phyloP scores from a whole-genome alignment of 1,140 invertebrate genomes.

The Eufriesea mexicana region DNA sequence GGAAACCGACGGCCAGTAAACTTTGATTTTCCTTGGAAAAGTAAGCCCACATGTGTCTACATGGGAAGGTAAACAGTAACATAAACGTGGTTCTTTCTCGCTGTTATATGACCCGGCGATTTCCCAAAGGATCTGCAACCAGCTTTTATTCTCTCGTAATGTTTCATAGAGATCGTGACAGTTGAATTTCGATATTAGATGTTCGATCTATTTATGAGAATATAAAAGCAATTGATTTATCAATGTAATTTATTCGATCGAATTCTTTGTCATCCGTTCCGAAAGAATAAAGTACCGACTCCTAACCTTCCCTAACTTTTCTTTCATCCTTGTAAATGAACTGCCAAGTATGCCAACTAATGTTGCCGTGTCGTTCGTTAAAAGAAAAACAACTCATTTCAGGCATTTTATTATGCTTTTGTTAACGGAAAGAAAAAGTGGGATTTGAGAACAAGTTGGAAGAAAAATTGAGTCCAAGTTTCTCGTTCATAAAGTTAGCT shows the following conservation, averaged over 20 bases:
- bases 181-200: slow-evolving; percentile 6
- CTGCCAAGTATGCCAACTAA: no score
- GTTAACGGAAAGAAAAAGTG: background rate
- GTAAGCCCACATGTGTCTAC: background rate
- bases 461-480: background rate
- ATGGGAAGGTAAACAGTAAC: background rate
- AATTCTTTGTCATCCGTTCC: background rate
- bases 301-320: background rate
- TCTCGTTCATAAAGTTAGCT: background rate
- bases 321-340: background rate
- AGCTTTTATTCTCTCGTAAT: slow-evolving; percentile 21
- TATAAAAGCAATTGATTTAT: background rate
- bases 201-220: background rate
- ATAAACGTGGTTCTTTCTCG: background rate
- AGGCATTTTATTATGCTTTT: background rate
- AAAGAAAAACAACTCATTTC: background rate
- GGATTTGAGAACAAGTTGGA: background rate
- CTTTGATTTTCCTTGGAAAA: slow-evolving; percentile 8
- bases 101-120: no score
- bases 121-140: slow-evolving; percentile 16
- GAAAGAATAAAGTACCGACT: background rate
- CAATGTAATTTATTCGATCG: background rate
- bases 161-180: slow-evolving; percentile 1
- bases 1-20: background rate
- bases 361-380: background rate